A percentile compares a stretch with the other conserved stretches of the same genome.
Conservation (phyloP, 2,888 invertebrate species). For the Limnephilus marmoratus region DNA sequence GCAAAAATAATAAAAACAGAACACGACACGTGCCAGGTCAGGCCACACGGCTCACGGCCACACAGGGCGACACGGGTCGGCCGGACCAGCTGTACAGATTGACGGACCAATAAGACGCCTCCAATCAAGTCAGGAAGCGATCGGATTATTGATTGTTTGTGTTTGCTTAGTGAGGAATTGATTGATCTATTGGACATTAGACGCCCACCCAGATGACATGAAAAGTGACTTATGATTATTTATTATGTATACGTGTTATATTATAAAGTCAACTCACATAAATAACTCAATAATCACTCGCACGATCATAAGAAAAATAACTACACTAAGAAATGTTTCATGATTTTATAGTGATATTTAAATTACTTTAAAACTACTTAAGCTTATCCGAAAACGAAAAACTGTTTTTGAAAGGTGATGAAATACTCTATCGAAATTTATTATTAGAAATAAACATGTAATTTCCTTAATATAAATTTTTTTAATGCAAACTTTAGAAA, state of each 20-base stretch:
- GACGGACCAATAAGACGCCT: not conserved
- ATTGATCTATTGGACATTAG: not conserved
- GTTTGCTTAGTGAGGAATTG: conserved; percentile 5
- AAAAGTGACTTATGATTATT: not conserved
- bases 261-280: not conserved
- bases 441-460: no score
- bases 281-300: no score
- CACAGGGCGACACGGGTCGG: conserved; percentile 14
- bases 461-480: no score
- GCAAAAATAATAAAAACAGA: conserved; percentile 54
- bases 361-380: no score
- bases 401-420: no score
- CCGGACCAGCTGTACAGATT: conserved; percentile 8
- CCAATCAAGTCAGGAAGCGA: not conserved
- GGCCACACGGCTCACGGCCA: conserved; percentile 12
- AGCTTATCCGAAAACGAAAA: no score
- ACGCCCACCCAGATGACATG: not conserved
- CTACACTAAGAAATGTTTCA: no score
- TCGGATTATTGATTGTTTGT: not conserved
- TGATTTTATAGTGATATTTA: no score
- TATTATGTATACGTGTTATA: not conserved
- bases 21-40: conserved; percentile 41
- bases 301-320: no score
- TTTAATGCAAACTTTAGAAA: no score
- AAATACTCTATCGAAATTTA: no score